Conservation (phyloP, 2,113 vertebrate species). For the Cygnus buccinator region DNA sequence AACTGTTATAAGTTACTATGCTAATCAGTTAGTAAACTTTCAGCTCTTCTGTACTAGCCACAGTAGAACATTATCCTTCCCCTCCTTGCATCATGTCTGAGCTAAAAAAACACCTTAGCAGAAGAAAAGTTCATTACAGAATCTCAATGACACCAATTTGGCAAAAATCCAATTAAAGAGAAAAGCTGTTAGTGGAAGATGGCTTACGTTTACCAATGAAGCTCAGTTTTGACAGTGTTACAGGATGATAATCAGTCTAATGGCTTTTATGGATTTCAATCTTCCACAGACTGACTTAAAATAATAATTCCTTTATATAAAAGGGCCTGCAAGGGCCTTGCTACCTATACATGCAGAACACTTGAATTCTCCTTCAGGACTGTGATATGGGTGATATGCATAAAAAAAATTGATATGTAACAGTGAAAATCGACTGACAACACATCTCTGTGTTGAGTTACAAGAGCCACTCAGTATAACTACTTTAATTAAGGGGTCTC, state of each 20-base stretch:
- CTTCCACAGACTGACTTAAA: slow-evolving; percentile 46
- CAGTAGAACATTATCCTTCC: neutral
- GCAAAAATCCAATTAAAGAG: slow-evolving; percentile 48
- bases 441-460: neutral
- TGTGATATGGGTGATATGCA: neutral
- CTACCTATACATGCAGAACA: neutral
- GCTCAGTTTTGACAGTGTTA: slow-evolving; percentile 45
- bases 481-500: neutral
- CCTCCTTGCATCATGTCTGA: neutral
- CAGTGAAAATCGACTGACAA: neutral
- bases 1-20: neutral
- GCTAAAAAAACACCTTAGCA: neutral
- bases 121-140: neutral
- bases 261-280: slow-evolving; percentile 39
- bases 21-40: neutral
- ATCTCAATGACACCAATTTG: slow-evolving; percentile 4
- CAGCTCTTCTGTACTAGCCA: neutral
- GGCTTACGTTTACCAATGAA: slow-evolving; percentile 1
- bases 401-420: neutral
- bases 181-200: slow-evolving; percentile 35
- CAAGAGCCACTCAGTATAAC: neutral
- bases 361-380: neutral
- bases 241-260: slow-evolving; percentile 45
- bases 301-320: slow-evolving; percentile 45
- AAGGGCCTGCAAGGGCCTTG: neutral